phyloP scores from a whole-genome alignment of 2,888 invertebrate species.

The Petrolisthes cinctipes region DNA sequence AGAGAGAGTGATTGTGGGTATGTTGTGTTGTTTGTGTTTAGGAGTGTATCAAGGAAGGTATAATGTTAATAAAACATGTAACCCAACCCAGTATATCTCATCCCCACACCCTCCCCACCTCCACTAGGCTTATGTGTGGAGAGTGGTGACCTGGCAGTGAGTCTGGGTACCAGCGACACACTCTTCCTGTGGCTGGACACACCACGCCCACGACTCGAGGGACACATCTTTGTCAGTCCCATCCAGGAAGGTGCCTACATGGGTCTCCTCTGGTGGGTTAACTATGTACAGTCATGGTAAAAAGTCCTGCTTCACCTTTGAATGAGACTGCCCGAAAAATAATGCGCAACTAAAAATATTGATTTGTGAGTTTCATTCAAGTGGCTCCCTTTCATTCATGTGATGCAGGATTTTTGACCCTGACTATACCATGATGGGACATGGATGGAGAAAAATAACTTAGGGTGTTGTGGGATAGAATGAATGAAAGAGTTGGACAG shows the following conservation, averaged over 20 bases:
- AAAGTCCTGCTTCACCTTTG: neutral
- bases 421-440: too few species aligned
- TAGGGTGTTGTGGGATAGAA: too few species aligned
- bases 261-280: conserved; percentile 85
- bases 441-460: too few species aligned
- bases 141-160: conserved; percentile 86
- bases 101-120: neutral
- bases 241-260: conserved; percentile 83
- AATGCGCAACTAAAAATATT: too few species aligned
- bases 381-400: too few species aligned
- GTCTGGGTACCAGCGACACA: conserved; percentile 94
- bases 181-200: conserved; percentile 82
- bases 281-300: neutral
- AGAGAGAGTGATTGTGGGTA: neutral
- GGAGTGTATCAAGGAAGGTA: neutral
- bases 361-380: too few species aligned
- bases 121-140: conserved; percentile 80
- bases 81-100: neutral
- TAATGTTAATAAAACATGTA: too few species aligned
- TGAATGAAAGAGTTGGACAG: too few species aligned
- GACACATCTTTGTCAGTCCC: conserved; percentile 91
- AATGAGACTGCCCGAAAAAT: too few species aligned
- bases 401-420: too few species aligned
- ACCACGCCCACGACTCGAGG: conserved; percentile 78
- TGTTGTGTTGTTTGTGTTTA: neutral